Percentiles rank a stretch among this genome's conserved stretches.
Evolutionary conservation across 2,888 invertebrate genomes (phyloP).

Genomic region (Timandra comae): DNA sequence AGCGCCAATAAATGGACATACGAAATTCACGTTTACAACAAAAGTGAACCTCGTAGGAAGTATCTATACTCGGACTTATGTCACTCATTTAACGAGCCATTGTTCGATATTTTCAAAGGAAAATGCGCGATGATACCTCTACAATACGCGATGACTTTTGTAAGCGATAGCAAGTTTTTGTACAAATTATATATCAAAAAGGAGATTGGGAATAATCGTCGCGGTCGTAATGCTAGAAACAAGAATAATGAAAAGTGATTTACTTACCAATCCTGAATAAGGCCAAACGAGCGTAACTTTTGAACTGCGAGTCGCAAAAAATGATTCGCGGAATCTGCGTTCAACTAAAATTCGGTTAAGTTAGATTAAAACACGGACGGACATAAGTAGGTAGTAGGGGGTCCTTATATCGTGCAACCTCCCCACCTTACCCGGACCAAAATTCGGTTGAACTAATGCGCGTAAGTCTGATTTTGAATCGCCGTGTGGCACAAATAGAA

Average conservation of each 20-base stretch:
- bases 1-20: slow-evolving; percentile 55
- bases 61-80: slow-evolving; percentile 38
- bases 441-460: no score
- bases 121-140: slow-evolving; percentile 39
- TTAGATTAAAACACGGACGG: no score
- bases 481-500: no score
- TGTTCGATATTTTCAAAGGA: slow-evolving; percentile 31
- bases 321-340: no score
- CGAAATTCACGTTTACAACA: slow-evolving; percentile 54
- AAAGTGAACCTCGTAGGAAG: slow-evolving; percentile 43
- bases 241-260: no score
- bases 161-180: slow-evolving; percentile 13
- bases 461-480: no score
- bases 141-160: slow-evolving; percentile 13
- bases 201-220: background rate
- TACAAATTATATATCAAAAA: slow-evolving; percentile 17
- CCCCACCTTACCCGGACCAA: no score
- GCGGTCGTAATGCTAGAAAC: background rate
- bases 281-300: background rate
- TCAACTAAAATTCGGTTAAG: no score
- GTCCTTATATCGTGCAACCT: no score
- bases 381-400: no score
- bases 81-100: slow-evolving; percentile 22
- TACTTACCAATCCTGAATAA: background rate
- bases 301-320: no score